These are phyloP conservation scores for Trochalopteron elliotii DNA, from an alignment of 2,113 vertebrate species.

Conservation along the genomic window DNA sequence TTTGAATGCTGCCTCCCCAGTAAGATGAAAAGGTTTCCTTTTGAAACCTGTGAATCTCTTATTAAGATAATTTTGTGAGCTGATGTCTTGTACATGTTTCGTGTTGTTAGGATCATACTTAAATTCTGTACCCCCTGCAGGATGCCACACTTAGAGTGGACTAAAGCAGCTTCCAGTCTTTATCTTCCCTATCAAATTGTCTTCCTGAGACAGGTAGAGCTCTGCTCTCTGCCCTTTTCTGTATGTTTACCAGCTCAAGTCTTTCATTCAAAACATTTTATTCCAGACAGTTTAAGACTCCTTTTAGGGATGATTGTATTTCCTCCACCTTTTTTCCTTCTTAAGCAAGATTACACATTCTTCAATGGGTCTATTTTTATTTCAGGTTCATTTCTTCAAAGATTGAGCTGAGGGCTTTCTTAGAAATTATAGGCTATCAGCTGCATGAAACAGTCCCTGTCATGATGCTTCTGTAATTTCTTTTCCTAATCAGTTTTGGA, in stretches of 20 bases:
- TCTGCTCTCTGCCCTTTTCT: neutral
- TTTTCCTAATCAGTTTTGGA: neutral
- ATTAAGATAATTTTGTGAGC: neutral
- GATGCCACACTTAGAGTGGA: neutral
- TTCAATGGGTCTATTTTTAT: neutral
- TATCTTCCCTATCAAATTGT: neutral
- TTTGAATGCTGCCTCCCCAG: neutral
- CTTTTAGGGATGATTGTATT: neutral
- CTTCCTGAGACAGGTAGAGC: neutral
- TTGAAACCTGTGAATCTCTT: neutral
- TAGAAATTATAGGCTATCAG: slow-evolving; percentile 31
- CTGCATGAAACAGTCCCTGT: neutral
- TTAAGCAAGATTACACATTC: neutral
- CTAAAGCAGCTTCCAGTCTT: neutral
- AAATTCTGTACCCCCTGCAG: neutral
- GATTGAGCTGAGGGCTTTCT: neutral
- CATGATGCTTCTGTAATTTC: neutral
- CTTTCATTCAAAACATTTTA: neutral
- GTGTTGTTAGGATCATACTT: neutral
- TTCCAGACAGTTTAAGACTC: neutral
- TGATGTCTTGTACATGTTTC: neutral
- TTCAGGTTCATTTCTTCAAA: neutral
- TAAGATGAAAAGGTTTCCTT: neutral
- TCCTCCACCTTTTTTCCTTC: neutral
- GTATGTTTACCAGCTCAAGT: neutral